A percentile compares a stretch with the other conserved stretches of the same genome.
phyloP scores from a whole-genome alignment of 2,888 invertebrate species.

The Cynaeus angustus region DNA sequence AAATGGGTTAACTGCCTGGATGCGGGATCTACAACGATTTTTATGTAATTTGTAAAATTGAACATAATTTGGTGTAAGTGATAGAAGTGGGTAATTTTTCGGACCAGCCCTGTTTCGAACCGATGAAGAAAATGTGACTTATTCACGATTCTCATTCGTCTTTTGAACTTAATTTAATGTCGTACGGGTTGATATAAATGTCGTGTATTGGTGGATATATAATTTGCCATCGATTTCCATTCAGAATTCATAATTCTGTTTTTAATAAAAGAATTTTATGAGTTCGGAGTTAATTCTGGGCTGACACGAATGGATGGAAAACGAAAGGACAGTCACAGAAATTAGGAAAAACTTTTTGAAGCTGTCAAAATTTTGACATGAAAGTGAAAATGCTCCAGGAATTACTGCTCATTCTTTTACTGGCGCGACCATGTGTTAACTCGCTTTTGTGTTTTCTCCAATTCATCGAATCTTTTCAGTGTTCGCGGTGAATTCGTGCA shows the following conservation, averaged over 20 bases:
- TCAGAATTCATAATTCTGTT: conserved; percentile 29
- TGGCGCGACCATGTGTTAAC: too few relatives aligned
- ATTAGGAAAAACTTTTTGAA: too few relatives aligned
- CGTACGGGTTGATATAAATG: conserved; percentile 35
- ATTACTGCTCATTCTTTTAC: too few relatives aligned
- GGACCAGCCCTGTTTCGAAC: conserved; percentile 17
- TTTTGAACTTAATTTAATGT: conserved; percentile 37
- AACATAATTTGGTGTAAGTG: too few relatives aligned
- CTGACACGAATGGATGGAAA: conserved; percentile 32
- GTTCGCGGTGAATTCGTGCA: not conserved
- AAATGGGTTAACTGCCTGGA: not conserved
- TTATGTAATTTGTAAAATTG: too few relatives aligned
- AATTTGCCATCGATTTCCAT: conserved; percentile 48
- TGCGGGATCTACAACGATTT: too few relatives aligned
- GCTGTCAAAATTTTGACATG: too few relatives aligned
- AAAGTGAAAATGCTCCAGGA: too few relatives aligned
- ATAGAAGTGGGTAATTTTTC: not conserved
- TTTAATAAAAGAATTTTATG: conserved; percentile 38
- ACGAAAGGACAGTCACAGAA: too few relatives aligned
- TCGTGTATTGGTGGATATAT: conserved; percentile 37
- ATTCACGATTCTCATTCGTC: conserved; percentile 8
- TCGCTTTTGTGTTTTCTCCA: too few relatives aligned
- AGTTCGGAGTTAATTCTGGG: conserved; percentile 18
- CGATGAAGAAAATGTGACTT: not conserved
- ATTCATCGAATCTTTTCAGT: too few relatives aligned